Base-by-base conservation (phyloP, 92 coral and sea anemone genomes). In the Parazoanthus swiftii region DNA sequence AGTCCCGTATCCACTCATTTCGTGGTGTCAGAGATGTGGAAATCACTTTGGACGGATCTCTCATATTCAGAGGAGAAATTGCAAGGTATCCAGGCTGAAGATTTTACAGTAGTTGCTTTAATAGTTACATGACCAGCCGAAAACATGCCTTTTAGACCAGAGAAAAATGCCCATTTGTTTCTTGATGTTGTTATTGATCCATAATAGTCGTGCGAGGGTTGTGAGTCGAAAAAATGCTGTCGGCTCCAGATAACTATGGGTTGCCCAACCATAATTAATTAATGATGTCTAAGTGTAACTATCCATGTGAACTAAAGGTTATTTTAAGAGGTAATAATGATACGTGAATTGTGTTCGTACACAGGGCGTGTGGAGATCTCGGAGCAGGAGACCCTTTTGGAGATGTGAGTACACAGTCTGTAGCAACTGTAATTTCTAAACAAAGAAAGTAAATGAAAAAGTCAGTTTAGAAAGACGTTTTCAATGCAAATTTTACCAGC, bases 351-450 rank as follows among this genome's bases (percentile, higher is more conserved):
- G 68, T 76, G 51, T 23, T 9, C 39, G n/a, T 48, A 9, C 44
- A 6, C 90, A 97, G 99, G 87, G 99, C 99, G n/a, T 95, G 98
- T 88, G 99, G 99, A 42, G 94, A 93, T 63, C 91, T 97, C 4
- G 99, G 98, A 21, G 90, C 98, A 74, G 94, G 94, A 50, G 98
- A 97, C 85, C 93, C 98, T 6, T 97, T 97, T 88, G 99, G 99
- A 29, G 99, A 97, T 88, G 99, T 97, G 88, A 91, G 99, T 88
- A 79, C 2, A 50, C n/a, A 20, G 9, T 54, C 59, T 54, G 59
- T 14, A 54, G 18, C 3, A 54, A 54, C 59, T 15, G 3, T 54
- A 54, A 54, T 54, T 54, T 54, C 59, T 54, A 54, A 9, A 3
- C 9, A 54, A 54, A 20, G 14, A 54, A 54, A 54, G 20, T 29